Evolutionary conservation across 2,113 vertebrate genomes (phyloP).

Genomic region (Barbus barbus): DNA sequence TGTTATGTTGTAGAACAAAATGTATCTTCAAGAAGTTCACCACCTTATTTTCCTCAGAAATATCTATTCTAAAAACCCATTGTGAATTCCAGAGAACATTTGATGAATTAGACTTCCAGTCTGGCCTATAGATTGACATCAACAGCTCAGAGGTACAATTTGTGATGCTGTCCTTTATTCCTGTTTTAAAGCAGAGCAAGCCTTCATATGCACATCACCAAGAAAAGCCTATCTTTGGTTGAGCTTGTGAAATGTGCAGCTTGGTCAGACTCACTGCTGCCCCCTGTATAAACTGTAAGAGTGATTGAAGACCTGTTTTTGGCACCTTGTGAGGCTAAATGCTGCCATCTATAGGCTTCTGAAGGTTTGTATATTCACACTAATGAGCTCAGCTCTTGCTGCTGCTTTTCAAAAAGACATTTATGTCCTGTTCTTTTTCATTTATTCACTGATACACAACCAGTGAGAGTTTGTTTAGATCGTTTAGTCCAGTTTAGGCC

Average conservation of each 20-base stretch:
- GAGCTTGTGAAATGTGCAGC: not conserved
- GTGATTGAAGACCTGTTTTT: not conserved
- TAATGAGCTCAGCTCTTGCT: not conserved
- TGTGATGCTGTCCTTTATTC: not conserved
- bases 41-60: not conserved
- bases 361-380: not conserved
- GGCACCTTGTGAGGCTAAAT: not conserved
- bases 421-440: not conserved
- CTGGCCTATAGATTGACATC: not conserved
- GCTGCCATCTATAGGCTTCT: slow-evolving; percentile 5
- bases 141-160: not conserved
- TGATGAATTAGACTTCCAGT: not conserved
- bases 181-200: not conserved
- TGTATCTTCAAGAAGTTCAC: not conserved
- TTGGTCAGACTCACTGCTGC: not conserved
- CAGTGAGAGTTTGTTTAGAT: not conserved
- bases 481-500: not conserved
- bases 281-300: not conserved
- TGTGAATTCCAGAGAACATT: not conserved
- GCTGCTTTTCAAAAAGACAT: not conserved
- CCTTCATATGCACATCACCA: not conserved
- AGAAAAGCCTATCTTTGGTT: not conserved
- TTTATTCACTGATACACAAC: not conserved
- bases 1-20: not conserved
- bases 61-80: not conserved